Evolutionary conservation across 2,113 vertebrate genomes (phyloP), one percentile per base, ranked within the genome.

Genomic region (Grus americana): DNA sequence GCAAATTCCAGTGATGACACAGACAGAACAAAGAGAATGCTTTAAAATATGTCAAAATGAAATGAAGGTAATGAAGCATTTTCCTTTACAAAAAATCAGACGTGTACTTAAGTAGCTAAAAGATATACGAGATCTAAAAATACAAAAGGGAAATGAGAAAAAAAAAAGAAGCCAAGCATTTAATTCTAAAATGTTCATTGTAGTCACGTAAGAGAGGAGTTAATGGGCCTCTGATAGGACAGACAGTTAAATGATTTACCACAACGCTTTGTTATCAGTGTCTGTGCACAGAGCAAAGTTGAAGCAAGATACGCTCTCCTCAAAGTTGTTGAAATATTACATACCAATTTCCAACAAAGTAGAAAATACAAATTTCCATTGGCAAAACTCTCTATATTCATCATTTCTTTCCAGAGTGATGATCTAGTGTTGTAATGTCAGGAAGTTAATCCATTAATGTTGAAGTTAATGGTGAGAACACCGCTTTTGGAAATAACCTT

Each of bases 361-460:
- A 89, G 92, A 97, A 96, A 97, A 96, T 95, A 86, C 86, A 96
- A 85, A 89, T 89, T 98, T 97, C 92, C 94, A 93, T 96, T 49
- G 12, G 74, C 75, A 91, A 71, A 96, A 58, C 88, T 93, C 84
- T 90, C 75, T 81, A 15, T 95, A 88, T 67, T 92, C 63, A 90
- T 71, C 6, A 71, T 95, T 93, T 97, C 90, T 91, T 79, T 97
- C 93, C 82, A 92, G 84, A 97, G 87, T 73, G 68, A 87, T 55
- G 78, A 62, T 93, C 61, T 92, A 79, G 59, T 92, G 89, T 96
- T 93, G 86, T 94, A 95, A 91, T 97, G 96, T 97, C 93, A 93
- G 62, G 92, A 79, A 94, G 92, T 95, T 97, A 98, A 98, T 96
- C 95, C 94, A 98, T 98, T 97, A 97, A 84, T 96, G 76, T 93